Base-by-base conservation (phyloP, 2,888 invertebrate species). In the Rhaphigaster nebulosa region DNA sequence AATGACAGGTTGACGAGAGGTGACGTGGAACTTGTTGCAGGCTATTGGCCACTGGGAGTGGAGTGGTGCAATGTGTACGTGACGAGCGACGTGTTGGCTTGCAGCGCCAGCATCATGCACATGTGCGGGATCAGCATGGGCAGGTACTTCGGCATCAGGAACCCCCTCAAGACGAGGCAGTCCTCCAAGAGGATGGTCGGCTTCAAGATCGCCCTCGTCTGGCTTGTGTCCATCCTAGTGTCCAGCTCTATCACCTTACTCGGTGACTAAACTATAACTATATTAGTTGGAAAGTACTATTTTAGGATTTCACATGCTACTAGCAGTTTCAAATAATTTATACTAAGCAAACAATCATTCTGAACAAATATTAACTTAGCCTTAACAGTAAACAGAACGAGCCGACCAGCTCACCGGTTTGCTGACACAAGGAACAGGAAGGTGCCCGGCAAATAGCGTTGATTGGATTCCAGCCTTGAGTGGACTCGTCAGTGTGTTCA, bases 1-100 rank as follows among this genome's bases (percentile, higher is more conserved):
- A 76, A 34, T 38, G 70, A 23, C 70, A 76, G 70, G 70, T 76
- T 18, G 70, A 38, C 34, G 70, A 76, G 65, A 76, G 34, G 70
- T 84, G 34, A 34, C 8, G 52, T 52, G 87, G 50, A 34, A 56
- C 41, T 54, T 52, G 52, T 56, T 94, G 20, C 95, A 98, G 98
- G 98, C 92, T 97, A 97, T 94, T 98, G 98, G 98, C 98, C 98
- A 89, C 96, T 98, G 94, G 96, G 98, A 90, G 96, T 98, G 93
- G 96, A 97, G 92, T 99, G 98, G 98, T 98, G 98, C 94, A 98
- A 98, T 93, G 96, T 98, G 90, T 98, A 98, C 94, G 98, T 98
- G 92, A 98, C 98, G n/a, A 98, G 98, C 93, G 99, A 99, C 94
- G 98, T 99, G 88, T 94, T 99, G 91, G 98, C 98, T 91, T 99